A percentile compares a stretch with the other conserved stretches of the same genome.
Conservation (phyloP, 2,888 invertebrate species). For the Dynastes tityus region DNA sequence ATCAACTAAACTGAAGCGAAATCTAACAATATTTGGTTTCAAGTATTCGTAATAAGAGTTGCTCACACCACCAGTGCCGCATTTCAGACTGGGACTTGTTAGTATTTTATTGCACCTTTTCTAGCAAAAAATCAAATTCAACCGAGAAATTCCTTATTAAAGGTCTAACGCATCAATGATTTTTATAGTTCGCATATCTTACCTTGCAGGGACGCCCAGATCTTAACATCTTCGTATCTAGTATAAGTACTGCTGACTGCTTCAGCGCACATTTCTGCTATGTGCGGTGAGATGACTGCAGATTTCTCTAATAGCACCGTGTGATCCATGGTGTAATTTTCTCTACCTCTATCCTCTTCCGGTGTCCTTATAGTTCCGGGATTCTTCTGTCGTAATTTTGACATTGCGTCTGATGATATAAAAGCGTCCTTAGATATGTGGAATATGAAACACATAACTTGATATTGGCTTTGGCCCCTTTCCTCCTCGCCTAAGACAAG, state of each 20-base stretch:
- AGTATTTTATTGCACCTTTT: too few species aligned
- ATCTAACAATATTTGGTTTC: too few species aligned
- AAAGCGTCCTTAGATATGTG: conserved; percentile 94
- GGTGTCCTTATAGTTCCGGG: conserved; percentile 81
- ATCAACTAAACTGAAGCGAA: too few species aligned
- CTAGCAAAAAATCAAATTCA: too few species aligned
- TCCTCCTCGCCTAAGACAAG: conserved; percentile 94
- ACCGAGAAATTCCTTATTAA: too few species aligned
- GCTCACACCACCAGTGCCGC: too few species aligned
- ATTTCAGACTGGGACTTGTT: too few species aligned
- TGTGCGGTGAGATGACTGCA: conserved; percentile 81
- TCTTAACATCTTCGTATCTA: conserved; percentile 83
- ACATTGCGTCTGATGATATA: conserved; percentile 97
- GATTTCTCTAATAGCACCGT: conserved; percentile 82
- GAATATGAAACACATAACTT: conserved; percentile 92
- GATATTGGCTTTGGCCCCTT: conserved; percentile 89
- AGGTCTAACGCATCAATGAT: too few species aligned
- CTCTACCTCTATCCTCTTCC: conserved; percentile 91
- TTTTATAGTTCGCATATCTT: conserved; percentile 55
- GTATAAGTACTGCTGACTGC: conserved; percentile 86
- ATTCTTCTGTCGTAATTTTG: conserved; percentile 89
- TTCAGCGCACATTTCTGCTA: conserved; percentile 83
- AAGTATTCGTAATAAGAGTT: too few species aligned
- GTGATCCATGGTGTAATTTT: conserved; percentile 88
- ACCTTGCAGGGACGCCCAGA: conserved; percentile 88